Base-by-base conservation (phyloP, 1,140 invertebrate species). In the Rhagoletis zephyria region DNA sequence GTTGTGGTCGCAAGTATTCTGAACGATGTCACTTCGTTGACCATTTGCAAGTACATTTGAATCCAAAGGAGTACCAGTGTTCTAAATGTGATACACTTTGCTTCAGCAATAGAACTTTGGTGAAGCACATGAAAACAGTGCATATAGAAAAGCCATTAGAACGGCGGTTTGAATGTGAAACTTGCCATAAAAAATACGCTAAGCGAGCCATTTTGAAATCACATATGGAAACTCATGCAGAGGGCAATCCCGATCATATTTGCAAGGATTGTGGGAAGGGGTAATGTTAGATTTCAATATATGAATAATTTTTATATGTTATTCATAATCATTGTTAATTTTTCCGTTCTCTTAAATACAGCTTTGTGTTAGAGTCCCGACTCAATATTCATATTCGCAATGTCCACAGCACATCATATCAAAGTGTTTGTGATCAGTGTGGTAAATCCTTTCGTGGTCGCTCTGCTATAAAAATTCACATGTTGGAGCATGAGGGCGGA, bases 301-400 rank as follows among this genome's bases (percentile, higher is more conserved):
- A 30, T 30, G 30, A 87, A 51, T 9, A 30, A 6, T 56, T n/a
- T 87, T 48, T 59, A 45, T 16, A 51, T 7, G n/a, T 30, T 19
- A 81, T 59, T 56, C 42, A 2, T 4, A 67, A 65, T 19, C n/a
- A 48, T 3, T 40, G 14, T 60, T 87, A 4, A 42, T 16, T 9
- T 59, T 89, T 89, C 48, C 87, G 86, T 14, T 88, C 88, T 5
- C 60, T 87, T n/a, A 10, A 10, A 56, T 56, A 56, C 51, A 87
- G 85, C 42, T 85, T 85, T 56, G 12, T 85, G 45, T 88, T 88
- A 1, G 89, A 90, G 42, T 56, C 88, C 85, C 89, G 89, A 1
- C 90, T 89, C n/a, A 89, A 89, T 61, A 87, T 89, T 63, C 90
- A 89, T 64, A 88, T 88, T n/a, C 90, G 89, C 42, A 89, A 89